These are phyloP conservation scores for Brachionus sp. DNA, from an alignment of 1,140 invertebrate species.

Conservation along the genomic window DNA sequence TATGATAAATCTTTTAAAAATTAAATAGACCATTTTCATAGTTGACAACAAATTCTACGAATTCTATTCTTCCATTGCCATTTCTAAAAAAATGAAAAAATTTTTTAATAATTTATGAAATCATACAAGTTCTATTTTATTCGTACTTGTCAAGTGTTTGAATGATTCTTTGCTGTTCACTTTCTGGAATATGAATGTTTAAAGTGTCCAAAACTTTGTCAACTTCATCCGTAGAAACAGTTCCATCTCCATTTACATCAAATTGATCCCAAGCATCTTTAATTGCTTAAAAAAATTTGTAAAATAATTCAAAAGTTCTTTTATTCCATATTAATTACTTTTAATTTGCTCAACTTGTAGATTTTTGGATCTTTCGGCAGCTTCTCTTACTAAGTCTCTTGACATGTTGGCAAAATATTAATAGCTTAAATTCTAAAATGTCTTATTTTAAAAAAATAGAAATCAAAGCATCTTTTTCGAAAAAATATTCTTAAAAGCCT, in stretches of 20 bases:
- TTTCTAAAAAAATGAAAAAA: not conserved
- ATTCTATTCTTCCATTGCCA: conserved; percentile 38
- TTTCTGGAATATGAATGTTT: conserved; percentile 28
- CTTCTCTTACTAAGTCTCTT: conserved; percentile 41
- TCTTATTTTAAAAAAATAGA: not conserved
- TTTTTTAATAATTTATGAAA: not conserved
- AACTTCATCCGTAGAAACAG: conserved; percentile 12
- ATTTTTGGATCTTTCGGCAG: conserved; percentile 36
- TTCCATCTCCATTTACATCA: conserved; percentile 44
- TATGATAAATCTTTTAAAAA: not conserved
- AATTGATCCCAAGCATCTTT: conserved; percentile 38
- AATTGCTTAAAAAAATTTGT: not conserved
- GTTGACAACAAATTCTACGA: conserved; percentile 35
- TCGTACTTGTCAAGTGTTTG: conserved; percentile 4
- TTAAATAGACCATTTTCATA: conserved; percentile 45
- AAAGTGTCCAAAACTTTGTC: conserved; percentile 15
- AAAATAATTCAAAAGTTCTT: not conserved
- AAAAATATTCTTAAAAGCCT: not conserved
- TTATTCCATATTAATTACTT: not conserved
- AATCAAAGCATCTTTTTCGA: not conserved
- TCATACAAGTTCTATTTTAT: not conserved
- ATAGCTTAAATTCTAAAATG: not conserved
- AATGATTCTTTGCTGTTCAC: conserved; percentile 6
- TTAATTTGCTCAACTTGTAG: conserved; percentile 33
- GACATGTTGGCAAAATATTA: not conserved